A percentile compares a stretch with the other conserved stretches of the same genome.
Evolutionary conservation across 2,888 invertebrate genomes (phyloP).

Genomic region (Macrosoma leucophasiata): DNA sequence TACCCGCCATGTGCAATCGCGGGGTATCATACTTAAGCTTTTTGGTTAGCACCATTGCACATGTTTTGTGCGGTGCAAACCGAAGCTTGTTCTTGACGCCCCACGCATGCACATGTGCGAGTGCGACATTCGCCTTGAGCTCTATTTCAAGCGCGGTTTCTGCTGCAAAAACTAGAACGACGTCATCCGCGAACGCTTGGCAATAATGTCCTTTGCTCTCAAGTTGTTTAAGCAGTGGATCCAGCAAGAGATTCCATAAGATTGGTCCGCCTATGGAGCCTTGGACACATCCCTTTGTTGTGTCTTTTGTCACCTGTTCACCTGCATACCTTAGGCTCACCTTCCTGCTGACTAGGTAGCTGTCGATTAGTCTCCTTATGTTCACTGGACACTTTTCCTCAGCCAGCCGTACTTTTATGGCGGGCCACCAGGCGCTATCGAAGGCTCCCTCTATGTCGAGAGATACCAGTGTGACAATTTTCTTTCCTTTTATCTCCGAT

Average conservation of each 20-base stretch:
- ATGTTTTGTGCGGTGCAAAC: too few species aligned
- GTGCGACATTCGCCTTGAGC: constrained; percentile 15
- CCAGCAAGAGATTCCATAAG: constrained; percentile 9
- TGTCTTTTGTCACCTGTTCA: neutral
- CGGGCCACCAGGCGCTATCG: constrained; percentile 13
- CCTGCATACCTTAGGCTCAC: constrained; percentile 8
- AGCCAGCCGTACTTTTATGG: constrained; percentile 1
- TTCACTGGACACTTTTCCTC: constrained; percentile 11
- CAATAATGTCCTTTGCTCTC: too few species aligned
- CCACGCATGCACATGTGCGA: constrained; percentile 14
- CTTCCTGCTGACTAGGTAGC: constrained; percentile 12
- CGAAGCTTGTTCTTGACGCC: constrained; percentile 11
- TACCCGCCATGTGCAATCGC: constrained; percentile 7
- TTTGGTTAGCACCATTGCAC: constrained; percentile 4
- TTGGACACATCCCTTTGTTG: constrained; percentile 18
- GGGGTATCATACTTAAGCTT: constrained; percentile 7
- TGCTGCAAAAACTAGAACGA: constrained; percentile 26
- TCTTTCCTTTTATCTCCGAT: constrained; percentile 1
- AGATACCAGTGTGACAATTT: too few species aligned
- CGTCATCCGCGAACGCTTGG: too few species aligned
- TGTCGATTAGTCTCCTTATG: constrained; percentile 4
- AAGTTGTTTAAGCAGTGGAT: too few species aligned
- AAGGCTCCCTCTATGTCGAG: constrained; percentile 10
- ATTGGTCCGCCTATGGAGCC: constrained; percentile 18
- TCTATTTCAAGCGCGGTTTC: constrained; percentile 20